Conservation (phyloP, 2,888 invertebrate genomes). For the Ferdinandea cuprea region DNA sequence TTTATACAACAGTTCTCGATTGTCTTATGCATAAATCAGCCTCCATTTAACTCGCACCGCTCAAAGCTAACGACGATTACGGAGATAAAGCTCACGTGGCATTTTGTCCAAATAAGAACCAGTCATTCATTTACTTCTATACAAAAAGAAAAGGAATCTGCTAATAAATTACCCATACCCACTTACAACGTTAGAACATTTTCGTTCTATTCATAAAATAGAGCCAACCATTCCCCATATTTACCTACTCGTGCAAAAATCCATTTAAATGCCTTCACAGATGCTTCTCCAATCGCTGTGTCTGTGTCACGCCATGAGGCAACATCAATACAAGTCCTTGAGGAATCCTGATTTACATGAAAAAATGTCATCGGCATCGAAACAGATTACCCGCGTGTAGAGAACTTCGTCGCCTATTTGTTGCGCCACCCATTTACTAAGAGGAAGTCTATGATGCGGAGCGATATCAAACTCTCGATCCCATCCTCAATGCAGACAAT, state of each 20-base stretch:
- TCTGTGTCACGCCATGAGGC: constrained; percentile 29
- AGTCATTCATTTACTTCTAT: constrained; percentile 5
- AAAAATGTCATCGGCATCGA: constrained; percentile 63
- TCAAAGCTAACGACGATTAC: too few species aligned
- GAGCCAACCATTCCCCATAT: too few species aligned
- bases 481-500: constrained; percentile 51
- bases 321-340: constrained; percentile 50
- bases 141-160: neutral
- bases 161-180: constrained; percentile 44
- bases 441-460: constrained; percentile 2
- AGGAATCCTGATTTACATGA: constrained; percentile 57
- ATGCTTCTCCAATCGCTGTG: constrained; percentile 18
- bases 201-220: too few species aligned
- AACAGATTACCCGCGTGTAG: constrained; percentile 49
- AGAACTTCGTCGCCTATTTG: constrained; percentile 50
- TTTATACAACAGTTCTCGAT: too few species aligned
- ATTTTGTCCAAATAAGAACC: neutral
- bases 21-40: too few species aligned
- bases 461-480: constrained; percentile 26
- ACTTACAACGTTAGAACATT: too few species aligned
- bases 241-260: neutral
- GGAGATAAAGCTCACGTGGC: neutral
- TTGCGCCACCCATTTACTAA: constrained; percentile 41
- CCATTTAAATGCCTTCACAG: constrained; percentile 5
- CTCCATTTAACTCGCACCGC: too few species aligned